phyloP scores from a whole-genome alignment of 1,140 invertebrate genomes.

The Brachionus plicatilis region DNA sequence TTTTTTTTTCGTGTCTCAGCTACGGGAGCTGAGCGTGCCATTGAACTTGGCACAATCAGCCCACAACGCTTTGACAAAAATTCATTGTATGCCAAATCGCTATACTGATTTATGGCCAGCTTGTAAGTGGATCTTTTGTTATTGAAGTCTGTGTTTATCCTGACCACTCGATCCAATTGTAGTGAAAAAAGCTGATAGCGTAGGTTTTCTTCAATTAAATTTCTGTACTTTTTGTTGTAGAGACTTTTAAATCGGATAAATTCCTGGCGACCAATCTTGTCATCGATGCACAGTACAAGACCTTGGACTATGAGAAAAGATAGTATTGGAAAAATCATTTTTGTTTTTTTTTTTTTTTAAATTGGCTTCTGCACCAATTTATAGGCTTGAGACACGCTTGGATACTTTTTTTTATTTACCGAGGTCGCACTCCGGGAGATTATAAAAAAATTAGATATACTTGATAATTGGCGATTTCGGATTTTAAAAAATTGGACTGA shows the following conservation, averaged over 20 bases:
- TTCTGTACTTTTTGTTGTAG: neutral
- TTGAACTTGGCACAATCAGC: neutral
- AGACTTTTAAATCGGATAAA: neutral
- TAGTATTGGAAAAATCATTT: neutral
- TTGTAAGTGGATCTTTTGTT: neutral
- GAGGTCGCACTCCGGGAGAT: neutral
- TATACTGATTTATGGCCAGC: constrained; percentile 11
- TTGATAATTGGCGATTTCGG: neutral
- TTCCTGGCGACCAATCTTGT: constrained; percentile 9
- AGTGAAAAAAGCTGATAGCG: neutral
- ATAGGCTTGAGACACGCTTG: neutral
- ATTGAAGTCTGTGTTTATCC: neutral
- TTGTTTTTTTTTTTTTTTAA: neutral
- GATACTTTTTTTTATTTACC: neutral
- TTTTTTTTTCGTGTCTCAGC: neutral
- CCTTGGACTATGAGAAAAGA: neutral
- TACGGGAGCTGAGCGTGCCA: neutral
- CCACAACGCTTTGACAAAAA: neutral
- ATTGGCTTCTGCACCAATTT: neutral
- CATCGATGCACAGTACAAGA: neutral
- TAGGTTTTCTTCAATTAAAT: neutral
- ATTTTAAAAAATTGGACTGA: neutral
- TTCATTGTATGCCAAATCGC: constrained; percentile 12
- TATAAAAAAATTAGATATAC: neutral
- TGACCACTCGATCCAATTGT: neutral